Evolutionary conservation across 1,140 invertebrate genomes (phyloP).

Genomic region (Calephelis virginiensis): DNA sequence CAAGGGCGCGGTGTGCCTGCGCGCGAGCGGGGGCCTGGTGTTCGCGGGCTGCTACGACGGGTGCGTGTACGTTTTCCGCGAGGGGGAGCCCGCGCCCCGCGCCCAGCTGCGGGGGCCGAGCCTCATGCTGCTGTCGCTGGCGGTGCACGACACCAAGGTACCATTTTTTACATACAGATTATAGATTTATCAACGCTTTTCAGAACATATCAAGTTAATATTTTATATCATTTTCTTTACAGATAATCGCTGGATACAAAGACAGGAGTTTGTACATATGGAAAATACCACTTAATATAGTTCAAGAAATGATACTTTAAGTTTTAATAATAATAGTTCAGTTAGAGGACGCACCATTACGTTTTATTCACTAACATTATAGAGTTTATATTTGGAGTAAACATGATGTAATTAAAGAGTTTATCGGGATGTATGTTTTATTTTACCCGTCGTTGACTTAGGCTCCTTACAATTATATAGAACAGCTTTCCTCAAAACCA

Average conservation of each 20-base stretch:
- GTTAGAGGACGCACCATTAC: constrained; percentile 26
- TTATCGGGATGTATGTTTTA: constrained; percentile 30
- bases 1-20: constrained; percentile 83
- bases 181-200: no score
- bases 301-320: constrained; percentile 76
- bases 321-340: constrained; percentile 27
- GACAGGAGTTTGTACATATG: constrained; percentile 80
- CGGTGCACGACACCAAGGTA: constrained; percentile 81
- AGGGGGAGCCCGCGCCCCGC: constrained; percentile 68
- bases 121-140: constrained; percentile 82
- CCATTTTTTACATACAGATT: no score
- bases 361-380: constrained; percentile 30
- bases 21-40: constrained; percentile 78
- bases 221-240: constrained; percentile 35
- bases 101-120: constrained; percentile 82
- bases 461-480: no score
- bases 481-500: no score
- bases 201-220: no score
- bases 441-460: background rate
- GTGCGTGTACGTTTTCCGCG: constrained; percentile 83
- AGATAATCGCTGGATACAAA: constrained; percentile 83
- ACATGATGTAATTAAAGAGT: constrained; percentile 28
- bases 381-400: constrained; percentile 25
- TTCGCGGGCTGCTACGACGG: constrained; percentile 86
- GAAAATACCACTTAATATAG: constrained; percentile 77